Percentiles rank a stretch among this genome's conserved stretches.
These are phyloP conservation scores for Eupithecia dodoneata DNA, from an alignment of 2,888 invertebrate species.

Conservation along the genomic window DNA sequence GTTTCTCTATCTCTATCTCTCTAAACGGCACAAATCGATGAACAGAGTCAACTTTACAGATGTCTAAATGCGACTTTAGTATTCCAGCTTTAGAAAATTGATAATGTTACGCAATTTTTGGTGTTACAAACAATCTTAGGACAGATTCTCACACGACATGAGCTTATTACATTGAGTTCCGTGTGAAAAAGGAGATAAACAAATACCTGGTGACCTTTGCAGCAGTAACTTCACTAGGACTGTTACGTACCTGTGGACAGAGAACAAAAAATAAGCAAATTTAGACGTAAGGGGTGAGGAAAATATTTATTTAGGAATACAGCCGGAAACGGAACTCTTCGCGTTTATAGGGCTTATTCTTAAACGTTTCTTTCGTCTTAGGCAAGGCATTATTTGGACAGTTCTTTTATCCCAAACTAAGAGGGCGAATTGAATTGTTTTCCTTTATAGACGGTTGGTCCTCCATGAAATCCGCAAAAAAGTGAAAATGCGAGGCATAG, in stretches of 20 bases:
- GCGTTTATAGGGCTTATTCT: neutral
- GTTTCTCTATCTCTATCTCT: no score
- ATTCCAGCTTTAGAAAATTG: neutral
- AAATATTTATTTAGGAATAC: neutral
- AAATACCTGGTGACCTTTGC: constrained; percentile 4
- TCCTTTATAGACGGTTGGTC: neutral
- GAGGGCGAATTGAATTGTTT: neutral
- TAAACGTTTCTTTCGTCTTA: neutral
- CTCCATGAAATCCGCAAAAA: neutral
- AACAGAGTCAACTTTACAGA: no score
- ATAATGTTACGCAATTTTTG: neutral
- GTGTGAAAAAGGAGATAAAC: neutral
- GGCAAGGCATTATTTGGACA: neutral
- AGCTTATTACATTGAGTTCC: neutral
- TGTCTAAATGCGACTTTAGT: no score
- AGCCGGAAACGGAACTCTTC: neutral
- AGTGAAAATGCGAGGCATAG: neutral
- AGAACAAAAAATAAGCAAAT: constrained; percentile 10
- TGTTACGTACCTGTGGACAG: constrained; percentile 39
- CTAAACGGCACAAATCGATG: no score
- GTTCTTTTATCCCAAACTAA: neutral
- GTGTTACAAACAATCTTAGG: no score
- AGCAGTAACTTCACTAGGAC: neutral
- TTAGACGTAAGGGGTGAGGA: neutral
- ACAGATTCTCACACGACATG: neutral